These are phyloP conservation scores for Rosalia funebris DNA, from an alignment of 2,888 invertebrate genomes.

Conservation along the genomic window DNA sequence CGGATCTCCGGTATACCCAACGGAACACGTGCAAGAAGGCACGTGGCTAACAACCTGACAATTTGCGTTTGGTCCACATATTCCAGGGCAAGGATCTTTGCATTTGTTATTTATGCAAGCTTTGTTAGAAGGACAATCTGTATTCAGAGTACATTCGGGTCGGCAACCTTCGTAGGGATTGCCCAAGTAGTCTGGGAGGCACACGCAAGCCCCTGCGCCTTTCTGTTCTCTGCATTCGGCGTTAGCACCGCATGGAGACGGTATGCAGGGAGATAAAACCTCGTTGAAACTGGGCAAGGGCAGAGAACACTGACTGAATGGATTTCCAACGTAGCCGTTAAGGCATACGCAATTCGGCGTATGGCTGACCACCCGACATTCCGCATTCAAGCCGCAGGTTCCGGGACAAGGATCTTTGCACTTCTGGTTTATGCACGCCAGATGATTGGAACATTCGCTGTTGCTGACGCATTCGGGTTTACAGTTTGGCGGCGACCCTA, in stretches of 20 bases:
- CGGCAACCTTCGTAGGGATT: slow-evolving; percentile 71
- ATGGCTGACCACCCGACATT: slow-evolving; percentile 80
- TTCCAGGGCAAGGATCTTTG: slow-evolving; percentile 69
- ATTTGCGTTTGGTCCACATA: slow-evolving; percentile 74
- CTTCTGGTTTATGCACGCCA: slow-evolving; percentile 79
- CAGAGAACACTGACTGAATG: slow-evolving; percentile 69
- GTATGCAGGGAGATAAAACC: slow-evolving; percentile 51
- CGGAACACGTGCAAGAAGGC: slow-evolving; percentile 72
- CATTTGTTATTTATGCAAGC: slow-evolving; percentile 70
- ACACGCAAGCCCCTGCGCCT: slow-evolving; percentile 67
- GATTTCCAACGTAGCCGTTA: slow-evolving; percentile 72
- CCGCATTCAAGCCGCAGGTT: slow-evolving; percentile 77
- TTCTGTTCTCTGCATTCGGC: slow-evolving; percentile 66
- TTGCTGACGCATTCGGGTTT: slow-evolving; percentile 77
- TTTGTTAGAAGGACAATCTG: slow-evolving; percentile 68
- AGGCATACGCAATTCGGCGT: slow-evolving; percentile 80
- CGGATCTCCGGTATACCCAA: slow-evolving; percentile 73
- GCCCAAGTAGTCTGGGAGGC: slow-evolving; percentile 66
- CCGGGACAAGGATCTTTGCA: slow-evolving; percentile 79
- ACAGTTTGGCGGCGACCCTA: slow-evolving; percentile 66
- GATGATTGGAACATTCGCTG: slow-evolving; percentile 75
- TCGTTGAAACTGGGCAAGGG: slow-evolving; percentile 45
- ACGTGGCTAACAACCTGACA: slow-evolving; percentile 66
- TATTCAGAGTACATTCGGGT: slow-evolving; percentile 68
- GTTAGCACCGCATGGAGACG: slow-evolving; percentile 65